A percentile compares a stretch with the other conserved stretches of the same genome.
Conservation (phyloP, 1,140 invertebrate genomes). For the Brachionus manjavacas region DNA sequence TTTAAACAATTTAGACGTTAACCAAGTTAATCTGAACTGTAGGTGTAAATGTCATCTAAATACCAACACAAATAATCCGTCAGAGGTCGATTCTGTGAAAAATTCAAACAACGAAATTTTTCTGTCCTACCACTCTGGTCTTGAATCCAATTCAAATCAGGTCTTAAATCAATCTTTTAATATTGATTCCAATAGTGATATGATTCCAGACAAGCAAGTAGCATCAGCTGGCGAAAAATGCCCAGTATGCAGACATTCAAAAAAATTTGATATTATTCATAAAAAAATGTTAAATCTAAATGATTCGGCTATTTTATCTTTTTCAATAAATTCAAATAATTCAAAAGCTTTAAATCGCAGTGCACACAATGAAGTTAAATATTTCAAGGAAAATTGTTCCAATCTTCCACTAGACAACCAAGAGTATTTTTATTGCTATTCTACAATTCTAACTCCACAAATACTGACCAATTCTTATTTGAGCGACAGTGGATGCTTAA, state of each 20-base stretch:
- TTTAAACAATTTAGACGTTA: background rate
- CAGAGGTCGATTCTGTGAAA: background rate
- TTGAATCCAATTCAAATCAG: background rate
- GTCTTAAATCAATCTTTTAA: background rate
- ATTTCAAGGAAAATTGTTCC: background rate
- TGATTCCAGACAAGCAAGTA: background rate
- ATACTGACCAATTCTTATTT: background rate
- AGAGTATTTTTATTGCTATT: slow-evolving; percentile 35
- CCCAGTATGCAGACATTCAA: background rate
- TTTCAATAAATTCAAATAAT: slow-evolving; percentile 6
- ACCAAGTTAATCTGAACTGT: background rate
- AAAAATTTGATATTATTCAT: slow-evolving; percentile 2
- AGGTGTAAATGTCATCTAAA: slow-evolving; percentile 9
- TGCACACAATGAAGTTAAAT: background rate
- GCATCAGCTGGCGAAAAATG: background rate
- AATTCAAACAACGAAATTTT: background rate
- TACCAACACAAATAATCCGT: background rate
- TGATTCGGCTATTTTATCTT: background rate
- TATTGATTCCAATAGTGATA: background rate
- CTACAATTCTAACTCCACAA: background rate
- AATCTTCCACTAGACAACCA: background rate
- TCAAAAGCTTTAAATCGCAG: background rate
- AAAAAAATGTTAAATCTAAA: slow-evolving; percentile 1
- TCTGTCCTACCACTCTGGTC: background rate
- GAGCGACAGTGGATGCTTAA: background rate